Evolutionary conservation across 2,113 vertebrate species (phyloP), one percentile per base, ranked within the genome.

Genomic region (Chroicocephalus ridibundus): DNA sequence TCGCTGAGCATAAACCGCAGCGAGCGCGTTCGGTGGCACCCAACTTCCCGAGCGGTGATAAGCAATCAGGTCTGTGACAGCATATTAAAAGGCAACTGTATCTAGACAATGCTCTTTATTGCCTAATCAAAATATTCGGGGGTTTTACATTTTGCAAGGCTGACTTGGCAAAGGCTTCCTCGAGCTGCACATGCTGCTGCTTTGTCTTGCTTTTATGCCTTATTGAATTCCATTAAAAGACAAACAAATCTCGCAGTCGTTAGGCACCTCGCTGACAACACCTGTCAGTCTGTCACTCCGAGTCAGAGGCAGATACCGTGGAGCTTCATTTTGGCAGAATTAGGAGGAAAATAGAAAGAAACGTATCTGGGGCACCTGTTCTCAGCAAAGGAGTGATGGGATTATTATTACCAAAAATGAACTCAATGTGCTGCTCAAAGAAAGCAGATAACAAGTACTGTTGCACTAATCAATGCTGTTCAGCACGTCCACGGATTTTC

Each of bases 231-330:
- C 93, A 90, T 88, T 94, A 93, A 82, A 96, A 98, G 96, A 94
- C 94, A 96, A 97, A 92, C 82, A 95, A 69, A 42, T 86, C 92
- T 93, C 58, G 26, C 72, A n/a, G 92, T 88, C 57, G 34, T 96
- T 96, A 91, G 97, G 97, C 94, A 96, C 97, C 96, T 97, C 38
- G 94, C 98, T 98, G 98, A 79, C 97, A 98, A 93, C 96, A 97
- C 96, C 98, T 98, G 98, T 93, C 98, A 97, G 92, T 95, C 95
- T 97, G 97, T 97, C 97, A 96, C 84, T 97, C 74, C 9, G 32
- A 84, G 84, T 93, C 92, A 86, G 78, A 92, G 86, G 87, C 84
- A 96, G 95, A 64, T 44, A 89, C 74, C 12, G 36, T 38, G 79
- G 80, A 96, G 93, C 88, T 92, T 96, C 79, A 34, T 94, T 72